Evolutionary conservation across 1,140 invertebrate genomes (phyloP).

Genomic region (Orchestia grillus): DNA sequence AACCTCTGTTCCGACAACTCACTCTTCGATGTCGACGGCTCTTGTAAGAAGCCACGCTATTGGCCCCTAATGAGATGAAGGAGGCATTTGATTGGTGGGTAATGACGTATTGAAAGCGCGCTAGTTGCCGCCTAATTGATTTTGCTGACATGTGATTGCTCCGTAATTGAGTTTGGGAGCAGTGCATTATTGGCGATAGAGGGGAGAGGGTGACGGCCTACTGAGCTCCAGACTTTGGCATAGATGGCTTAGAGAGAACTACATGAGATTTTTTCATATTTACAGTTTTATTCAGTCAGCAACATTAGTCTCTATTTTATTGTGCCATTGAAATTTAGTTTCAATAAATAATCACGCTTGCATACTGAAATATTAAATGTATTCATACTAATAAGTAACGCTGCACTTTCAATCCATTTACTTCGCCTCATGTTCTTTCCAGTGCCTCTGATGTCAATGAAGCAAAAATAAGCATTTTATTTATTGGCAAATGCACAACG

Average conservation of each 20-base stretch:
- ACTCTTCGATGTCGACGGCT: constrained; percentile 33
- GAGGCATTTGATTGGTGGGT: constrained; percentile 68
- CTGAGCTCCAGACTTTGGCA: neutral
- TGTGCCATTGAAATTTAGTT: too few relatives aligned
- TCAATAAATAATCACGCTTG: too few relatives aligned
- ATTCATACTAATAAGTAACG: too few relatives aligned
- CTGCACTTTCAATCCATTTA: too few relatives aligned
- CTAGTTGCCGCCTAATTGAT: constrained; percentile 68
- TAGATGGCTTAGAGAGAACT: neutral
- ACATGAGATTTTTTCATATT: neutral
- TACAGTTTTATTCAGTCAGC: too few relatives aligned
- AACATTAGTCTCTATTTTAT: too few relatives aligned
- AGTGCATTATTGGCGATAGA: constrained; percentile 66
- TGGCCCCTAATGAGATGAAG: constrained; percentile 68
- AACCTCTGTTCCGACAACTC: neutral
- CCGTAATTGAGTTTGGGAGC: constrained; percentile 67
- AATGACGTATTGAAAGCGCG: constrained; percentile 68
- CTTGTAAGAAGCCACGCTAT: constrained; percentile 66
- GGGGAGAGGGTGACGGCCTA: neutral
- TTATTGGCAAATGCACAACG: too few relatives aligned
- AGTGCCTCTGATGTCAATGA: too few relatives aligned
- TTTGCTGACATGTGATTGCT: constrained; percentile 68
- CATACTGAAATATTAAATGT: too few relatives aligned
- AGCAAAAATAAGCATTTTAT: too few relatives aligned
- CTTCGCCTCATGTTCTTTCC: too few relatives aligned